A percentile compares a stretch with the other conserved stretches of the same genome.
phyloP scores from a whole-genome alignment of 2,888 invertebrate genomes.

The Crocallis elinguaria region DNA sequence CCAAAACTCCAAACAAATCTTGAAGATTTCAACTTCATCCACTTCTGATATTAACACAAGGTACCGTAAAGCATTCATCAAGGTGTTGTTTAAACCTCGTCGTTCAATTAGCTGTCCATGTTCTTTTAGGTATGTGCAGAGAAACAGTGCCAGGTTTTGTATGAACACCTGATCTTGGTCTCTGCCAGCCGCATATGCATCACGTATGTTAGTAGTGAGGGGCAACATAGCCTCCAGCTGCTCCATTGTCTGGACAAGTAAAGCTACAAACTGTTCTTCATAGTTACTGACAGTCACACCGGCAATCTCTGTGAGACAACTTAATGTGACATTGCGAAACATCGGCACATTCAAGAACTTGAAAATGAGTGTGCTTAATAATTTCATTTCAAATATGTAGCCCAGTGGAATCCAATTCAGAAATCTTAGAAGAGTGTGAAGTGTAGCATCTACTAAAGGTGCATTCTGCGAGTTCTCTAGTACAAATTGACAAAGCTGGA shows the following conservation, averaged over 20 bases:
- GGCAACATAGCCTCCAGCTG: constrained; percentile 97
- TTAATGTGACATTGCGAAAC: constrained; percentile 98
- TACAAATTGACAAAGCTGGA: constrained; percentile 98
- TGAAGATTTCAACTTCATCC: constrained; percentile 99
- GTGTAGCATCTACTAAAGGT: constrained; percentile 96
- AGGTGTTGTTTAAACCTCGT: constrained; percentile 89
- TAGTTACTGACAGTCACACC: constrained; percentile 95
- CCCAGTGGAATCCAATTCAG: constrained; percentile 99
- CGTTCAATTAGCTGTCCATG: constrained; percentile 96
- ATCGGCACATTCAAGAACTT: constrained; percentile 99
- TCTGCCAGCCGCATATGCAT: constrained; percentile 96
- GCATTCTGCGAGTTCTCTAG: constrained; percentile 99
- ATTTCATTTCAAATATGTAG: constrained; percentile 99
- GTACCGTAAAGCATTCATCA: constrained; percentile 94
- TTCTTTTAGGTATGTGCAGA: constrained; percentile 98
- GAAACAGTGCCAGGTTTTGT: constrained; percentile 98
- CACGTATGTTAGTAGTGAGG: constrained; percentile 94
- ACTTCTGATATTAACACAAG: constrained; percentile 97
- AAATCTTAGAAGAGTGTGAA: constrained; percentile 98
- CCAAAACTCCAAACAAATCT: constrained; percentile 99
- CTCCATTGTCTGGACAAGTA: constrained; percentile 96
- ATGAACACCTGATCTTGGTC: constrained; percentile 99
- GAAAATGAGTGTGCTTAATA: constrained; percentile 96
- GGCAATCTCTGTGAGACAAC: constrained; percentile 99
- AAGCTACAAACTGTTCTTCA: constrained; percentile 95